Percentiles rank a stretch among this genome's conserved stretches.
Conservation (phyloP, 2,113 vertebrate species). For the Sterrhoptilus dennistouni region DNA sequence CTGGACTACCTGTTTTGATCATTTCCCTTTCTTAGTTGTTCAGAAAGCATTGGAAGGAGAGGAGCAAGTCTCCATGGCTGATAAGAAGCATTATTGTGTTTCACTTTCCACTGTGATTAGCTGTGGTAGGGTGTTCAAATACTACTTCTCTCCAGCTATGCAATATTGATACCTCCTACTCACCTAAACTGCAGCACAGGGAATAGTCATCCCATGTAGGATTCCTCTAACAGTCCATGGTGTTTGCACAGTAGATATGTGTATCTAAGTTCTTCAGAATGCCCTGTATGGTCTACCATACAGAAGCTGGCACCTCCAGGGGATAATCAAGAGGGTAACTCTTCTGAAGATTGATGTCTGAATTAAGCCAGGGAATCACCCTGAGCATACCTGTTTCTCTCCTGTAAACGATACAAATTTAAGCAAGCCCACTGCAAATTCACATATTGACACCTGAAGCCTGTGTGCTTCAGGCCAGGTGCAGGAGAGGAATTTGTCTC, state of each 20-base stretch:
- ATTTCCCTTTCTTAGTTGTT: background rate
- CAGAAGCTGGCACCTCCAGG: background rate
- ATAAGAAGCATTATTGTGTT: conserved; percentile 25
- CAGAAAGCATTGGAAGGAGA: conserved; percentile 17
- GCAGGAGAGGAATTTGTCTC: background rate
- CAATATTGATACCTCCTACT: background rate
- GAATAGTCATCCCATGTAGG: background rate
- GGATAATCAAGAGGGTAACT: background rate
- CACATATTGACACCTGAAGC: fast-evolving
- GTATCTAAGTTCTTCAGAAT: background rate
- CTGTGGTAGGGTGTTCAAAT: background rate
- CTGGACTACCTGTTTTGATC: background rate
- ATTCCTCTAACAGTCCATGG: background rate
- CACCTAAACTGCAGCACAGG: background rate
- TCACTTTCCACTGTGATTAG: conserved; percentile 34
- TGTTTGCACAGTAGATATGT: background rate
- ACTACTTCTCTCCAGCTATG: background rate
- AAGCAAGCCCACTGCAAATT: background rate
- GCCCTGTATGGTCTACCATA: background rate
- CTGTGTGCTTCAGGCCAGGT: background rate
- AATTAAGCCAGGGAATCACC: background rate
- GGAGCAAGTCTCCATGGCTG: background rate
- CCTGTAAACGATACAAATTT: background rate
- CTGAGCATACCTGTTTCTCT: background rate
- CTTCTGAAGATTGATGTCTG: background rate